Conservation (phyloP, 2,888 invertebrate species). For the Hypolimnas misippus region DNA sequence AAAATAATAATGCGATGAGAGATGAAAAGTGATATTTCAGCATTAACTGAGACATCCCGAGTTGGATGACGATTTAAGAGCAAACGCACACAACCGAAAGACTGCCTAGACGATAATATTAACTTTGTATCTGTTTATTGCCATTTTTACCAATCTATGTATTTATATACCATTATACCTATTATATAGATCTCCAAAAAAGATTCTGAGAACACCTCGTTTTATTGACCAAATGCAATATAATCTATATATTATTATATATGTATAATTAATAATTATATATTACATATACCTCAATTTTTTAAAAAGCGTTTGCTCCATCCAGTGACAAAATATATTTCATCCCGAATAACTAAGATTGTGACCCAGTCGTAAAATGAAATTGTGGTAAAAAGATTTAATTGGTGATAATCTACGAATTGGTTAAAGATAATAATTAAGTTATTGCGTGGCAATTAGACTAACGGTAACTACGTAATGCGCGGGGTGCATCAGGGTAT, state of each 20-base stretch:
- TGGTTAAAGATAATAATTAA: constrained; percentile 78
- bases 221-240: constrained; percentile 9
- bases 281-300: constrained; percentile 6
- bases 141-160: not conserved
- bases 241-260: constrained; percentile 3
- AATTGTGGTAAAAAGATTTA: constrained; percentile 43
- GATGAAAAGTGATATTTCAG: constrained; percentile 57
- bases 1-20: constrained; percentile 64
- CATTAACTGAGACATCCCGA: constrained; percentile 27
- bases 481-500: constrained; percentile 84
- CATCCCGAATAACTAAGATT: constrained; percentile 40
- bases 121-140: constrained; percentile 17
- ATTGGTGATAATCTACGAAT: constrained; percentile 80
- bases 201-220: not conserved
- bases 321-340: constrained; percentile 3
- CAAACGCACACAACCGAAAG: constrained; percentile 33
- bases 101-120: constrained; percentile 30
- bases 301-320: constrained; percentile 24
- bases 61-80: constrained; percentile 21
- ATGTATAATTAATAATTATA: constrained; percentile 5
- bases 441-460: constrained; percentile 80
- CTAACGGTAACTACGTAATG: constrained; percentile 72
- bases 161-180: too few relatives aligned
- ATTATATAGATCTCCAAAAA: not conserved
- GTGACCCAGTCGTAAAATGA: constrained; percentile 28